A percentile compares a stretch with the other conserved stretches of the same genome.
phyloP scores from a whole-genome alignment of 2,888 invertebrate species.

The Thymelicus lineola region DNA sequence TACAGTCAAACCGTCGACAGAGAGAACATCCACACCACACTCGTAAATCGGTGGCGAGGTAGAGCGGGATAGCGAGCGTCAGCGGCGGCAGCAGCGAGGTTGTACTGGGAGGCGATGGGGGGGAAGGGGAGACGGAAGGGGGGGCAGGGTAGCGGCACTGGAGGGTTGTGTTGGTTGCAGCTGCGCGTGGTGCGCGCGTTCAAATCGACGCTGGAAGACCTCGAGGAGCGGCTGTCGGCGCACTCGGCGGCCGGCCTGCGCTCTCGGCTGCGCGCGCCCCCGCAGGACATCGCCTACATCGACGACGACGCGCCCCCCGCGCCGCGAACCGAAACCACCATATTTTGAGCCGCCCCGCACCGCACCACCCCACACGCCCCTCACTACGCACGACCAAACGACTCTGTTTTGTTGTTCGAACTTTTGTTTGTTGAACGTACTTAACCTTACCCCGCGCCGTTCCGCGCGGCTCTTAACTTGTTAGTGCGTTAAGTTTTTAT shows the following conservation, averaged over 20 bases:
- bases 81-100: conserved; percentile 39
- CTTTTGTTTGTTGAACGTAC: conserved; percentile 55
- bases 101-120: conserved; percentile 51
- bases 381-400: conserved; percentile 35
- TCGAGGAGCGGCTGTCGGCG: conserved; percentile 99
- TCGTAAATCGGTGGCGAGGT: conserved; percentile 57
- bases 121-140: conserved; percentile 60
- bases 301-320: conserved; percentile 85
- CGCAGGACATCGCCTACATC: conserved; percentile 93
- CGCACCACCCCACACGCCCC: conserved; percentile 39
- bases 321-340: conserved; percentile 73
- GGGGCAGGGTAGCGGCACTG: conserved; percentile 65
- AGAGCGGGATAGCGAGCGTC: conserved; percentile 46
- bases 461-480: conserved; percentile 22
- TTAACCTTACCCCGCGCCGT: conserved; percentile 54
- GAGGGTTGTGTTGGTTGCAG: conserved; percentile 91
- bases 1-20: conserved; percentile 57
- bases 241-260: conserved; percentile 98
- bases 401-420: conserved; percentile 38
- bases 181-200: conserved; percentile 99
- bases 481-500: conserved; percentile 48
- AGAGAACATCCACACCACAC: conserved; percentile 79
- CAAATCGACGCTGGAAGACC: conserved; percentile 99
- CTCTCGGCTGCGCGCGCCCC: conserved; percentile 90
- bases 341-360: conserved; percentile 62